A percentile compares a stretch with the other conserved stretches of the same genome.
phyloP scores from a whole-genome alignment of 2,113 vertebrate genomes.

The Pachyramphus minor region DNA sequence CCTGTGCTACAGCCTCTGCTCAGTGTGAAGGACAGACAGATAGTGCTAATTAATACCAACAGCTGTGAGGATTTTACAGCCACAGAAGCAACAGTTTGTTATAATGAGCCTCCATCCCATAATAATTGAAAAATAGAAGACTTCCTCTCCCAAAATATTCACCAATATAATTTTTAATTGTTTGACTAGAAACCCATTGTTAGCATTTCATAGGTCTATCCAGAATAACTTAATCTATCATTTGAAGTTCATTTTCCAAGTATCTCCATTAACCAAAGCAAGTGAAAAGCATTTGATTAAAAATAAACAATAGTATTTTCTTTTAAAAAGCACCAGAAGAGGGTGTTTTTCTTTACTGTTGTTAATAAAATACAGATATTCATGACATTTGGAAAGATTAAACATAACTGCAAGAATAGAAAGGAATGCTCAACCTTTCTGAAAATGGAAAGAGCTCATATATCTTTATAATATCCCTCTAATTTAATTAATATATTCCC shows the following conservation, averaged over 20 bases:
- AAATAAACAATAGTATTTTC: background rate
- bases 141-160: background rate
- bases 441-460: background rate
- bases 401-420: conserved; percentile 50
- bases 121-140: background rate
- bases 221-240: background rate
- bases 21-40: background rate
- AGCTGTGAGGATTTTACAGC: background rate
- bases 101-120: background rate
- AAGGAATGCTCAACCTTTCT: conserved; percentile 36
- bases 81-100: background rate
- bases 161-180: background rate
- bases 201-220: background rate
- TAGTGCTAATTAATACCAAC: background rate
- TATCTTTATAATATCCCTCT: conserved; percentile 49
- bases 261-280: background rate
- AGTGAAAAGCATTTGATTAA: conserved; percentile 4
- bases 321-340: background rate
- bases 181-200: background rate
- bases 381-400: conserved; percentile 52
- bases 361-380: conserved; percentile 42
- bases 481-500: conserved; percentile 71
- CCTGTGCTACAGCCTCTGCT: background rate
- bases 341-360: background rate
- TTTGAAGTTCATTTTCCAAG: background rate